Percentiles rank a stretch among this genome's conserved stretches.
Conservation (phyloP, 1,140 invertebrate genomes). For the Akabosia matsudoensis region DNA sequence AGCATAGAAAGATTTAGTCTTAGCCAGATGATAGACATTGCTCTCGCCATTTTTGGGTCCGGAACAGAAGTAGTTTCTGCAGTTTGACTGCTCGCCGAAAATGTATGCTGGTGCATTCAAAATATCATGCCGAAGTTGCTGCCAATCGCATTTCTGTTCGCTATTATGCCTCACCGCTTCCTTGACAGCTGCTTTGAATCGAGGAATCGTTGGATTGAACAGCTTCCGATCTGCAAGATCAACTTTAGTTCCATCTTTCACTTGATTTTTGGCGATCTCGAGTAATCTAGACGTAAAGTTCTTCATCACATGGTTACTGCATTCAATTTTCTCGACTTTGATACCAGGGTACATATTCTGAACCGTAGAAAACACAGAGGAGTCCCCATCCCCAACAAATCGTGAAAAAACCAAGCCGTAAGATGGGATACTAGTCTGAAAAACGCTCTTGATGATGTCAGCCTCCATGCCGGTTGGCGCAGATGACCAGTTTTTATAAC, state of each 20-base stretch:
- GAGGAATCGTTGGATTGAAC: constrained; percentile 10
- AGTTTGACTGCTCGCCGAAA: constrained; percentile 44
- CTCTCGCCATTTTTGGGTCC: neutral
- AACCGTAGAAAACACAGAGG: constrained; percentile 47
- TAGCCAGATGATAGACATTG: neutral
- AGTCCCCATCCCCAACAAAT: constrained; percentile 52
- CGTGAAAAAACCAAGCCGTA: constrained; percentile 50
- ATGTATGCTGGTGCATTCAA: constrained; percentile 41
- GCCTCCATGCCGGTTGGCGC: constrained; percentile 53
- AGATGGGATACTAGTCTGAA: constrained; percentile 47
- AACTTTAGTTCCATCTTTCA: neutral
- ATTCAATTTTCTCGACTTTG: constrained; percentile 46
- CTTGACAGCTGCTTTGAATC: constrained; percentile 24
- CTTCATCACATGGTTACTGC: constrained; percentile 49
- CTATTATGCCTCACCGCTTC: constrained; percentile 9
- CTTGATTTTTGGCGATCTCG: constrained; percentile 38
- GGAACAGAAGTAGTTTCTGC: constrained; percentile 3
- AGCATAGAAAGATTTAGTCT: neutral
- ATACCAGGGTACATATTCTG: constrained; percentile 27
- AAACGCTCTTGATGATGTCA: constrained; percentile 51
- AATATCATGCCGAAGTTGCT: constrained; percentile 37
- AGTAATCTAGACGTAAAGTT: constrained; percentile 49
- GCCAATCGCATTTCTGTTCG: neutral
- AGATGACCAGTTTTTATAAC: constrained; percentile 49
- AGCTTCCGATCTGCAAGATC: neutral